Conservation (phyloP, 2,888 invertebrate species). For the Sphecodes monilicornis region DNA sequence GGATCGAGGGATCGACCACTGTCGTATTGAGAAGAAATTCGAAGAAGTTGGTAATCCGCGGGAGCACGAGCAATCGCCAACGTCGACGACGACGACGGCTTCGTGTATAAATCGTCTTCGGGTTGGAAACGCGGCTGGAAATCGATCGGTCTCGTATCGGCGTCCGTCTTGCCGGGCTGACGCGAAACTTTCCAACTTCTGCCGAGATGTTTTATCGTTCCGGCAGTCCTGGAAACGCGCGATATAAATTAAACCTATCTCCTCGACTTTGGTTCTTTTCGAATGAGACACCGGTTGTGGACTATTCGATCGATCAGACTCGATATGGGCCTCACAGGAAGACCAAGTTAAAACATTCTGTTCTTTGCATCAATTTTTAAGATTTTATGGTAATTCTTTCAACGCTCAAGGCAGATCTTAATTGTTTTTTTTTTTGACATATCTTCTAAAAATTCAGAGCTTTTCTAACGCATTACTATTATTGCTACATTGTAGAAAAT, state of each 20-base stretch:
- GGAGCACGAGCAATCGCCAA: background rate
- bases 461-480: too few species aligned
- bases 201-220: slow-evolving; percentile 46
- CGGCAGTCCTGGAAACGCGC: background rate
- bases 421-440: too few species aligned
- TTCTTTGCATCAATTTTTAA: background rate
- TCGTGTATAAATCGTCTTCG: slow-evolving; percentile 42
- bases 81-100: background rate
- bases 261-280: slow-evolving; percentile 7
- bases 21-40: background rate
- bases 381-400: too few species aligned
- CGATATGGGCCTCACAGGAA: background rate
- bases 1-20: background rate
- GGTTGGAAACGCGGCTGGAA: slow-evolving; percentile 32
- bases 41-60: slow-evolving; percentile 33
- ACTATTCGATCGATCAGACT: background rate
- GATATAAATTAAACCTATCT: slow-evolving; percentile 49
- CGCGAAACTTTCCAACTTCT: slow-evolving; percentile 45
- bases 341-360: background rate
- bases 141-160: slow-evolving; percentile 44
- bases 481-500: too few species aligned
- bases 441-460: too few species aligned
- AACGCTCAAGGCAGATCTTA: too few species aligned
- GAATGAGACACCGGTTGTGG: background rate
- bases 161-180: slow-evolving; percentile 28